These are phyloP conservation scores for Pyxicephalus adspersus DNA, from an alignment of 2,113 vertebrate species.

Conservation along the genomic window DNA sequence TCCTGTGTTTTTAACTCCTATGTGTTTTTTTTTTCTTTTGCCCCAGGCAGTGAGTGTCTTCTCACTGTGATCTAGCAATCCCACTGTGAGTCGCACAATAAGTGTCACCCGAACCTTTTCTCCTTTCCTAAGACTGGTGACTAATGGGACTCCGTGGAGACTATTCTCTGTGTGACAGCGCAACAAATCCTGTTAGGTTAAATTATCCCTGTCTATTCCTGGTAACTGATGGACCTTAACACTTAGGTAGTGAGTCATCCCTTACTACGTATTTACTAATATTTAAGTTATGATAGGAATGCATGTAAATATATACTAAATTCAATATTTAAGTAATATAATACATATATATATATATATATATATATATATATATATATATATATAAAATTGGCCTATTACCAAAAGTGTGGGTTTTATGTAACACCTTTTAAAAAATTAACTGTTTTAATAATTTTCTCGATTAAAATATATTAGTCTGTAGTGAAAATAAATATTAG, in stretches of 20 bases:
- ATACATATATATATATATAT: no score
- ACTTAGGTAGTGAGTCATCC: constrained; percentile 1
- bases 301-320: no score
- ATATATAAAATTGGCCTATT: no score
- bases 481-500: no score
- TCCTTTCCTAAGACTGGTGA: constrained; percentile 58
- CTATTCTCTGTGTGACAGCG: constrained; percentile 68
- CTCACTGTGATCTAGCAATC: constrained; percentile 52
- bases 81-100: constrained; percentile 30
- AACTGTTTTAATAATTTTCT: no score
- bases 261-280: constrained; percentile 8
- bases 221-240: constrained; percentile 2
- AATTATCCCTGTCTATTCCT: constrained; percentile 49
- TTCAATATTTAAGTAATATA: no score
- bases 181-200: constrained; percentile 76
- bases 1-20: no score
- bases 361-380: no score
- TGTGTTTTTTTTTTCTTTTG: background rate
- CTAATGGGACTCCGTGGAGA: constrained; percentile 61
- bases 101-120: constrained; percentile 2
- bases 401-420: no score
- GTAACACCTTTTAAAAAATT: no score
- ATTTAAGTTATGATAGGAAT: background rate
- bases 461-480: no score
- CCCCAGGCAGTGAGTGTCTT: constrained; percentile 35